Evolutionary conservation across 2,797 vertebrate genomes (phyloP), one percentile per base, ranked within the genome.

Genomic region (Rhinophrynus dorsalis): DNA sequence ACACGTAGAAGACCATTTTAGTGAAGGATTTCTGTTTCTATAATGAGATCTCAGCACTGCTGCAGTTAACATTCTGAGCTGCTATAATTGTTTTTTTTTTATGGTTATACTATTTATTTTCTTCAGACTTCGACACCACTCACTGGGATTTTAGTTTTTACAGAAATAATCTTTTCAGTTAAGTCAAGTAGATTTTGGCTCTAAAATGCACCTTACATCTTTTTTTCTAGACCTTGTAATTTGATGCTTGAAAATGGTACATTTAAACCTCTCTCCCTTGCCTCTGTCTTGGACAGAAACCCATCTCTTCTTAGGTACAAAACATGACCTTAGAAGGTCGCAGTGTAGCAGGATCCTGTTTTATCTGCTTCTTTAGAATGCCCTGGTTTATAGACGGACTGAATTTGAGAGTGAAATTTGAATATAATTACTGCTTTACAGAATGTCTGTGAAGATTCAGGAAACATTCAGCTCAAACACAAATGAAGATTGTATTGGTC

Each of bases 131-230:
- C 23, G 33, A 51, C 32, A 5, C 63, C 27, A 18, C 47, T 42
- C 47, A 69, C 66, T 17, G 27, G 10, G 47, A 21, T 15, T 33
- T 54, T 21, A 10, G 15, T 56, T 66, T 76, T 69, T 61, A 30
- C 52, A 68, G 60, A 68, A 55, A 35, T 76, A 74, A 76, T 76
- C 70, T 74, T 55, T 62, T 70, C 42, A 57, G 61, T 55, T 40
- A 37, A 55, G 24, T 23, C 5, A 38, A 51, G 71, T 70, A 74
- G 40, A 67, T 59, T 77, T 70, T 67, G 67, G 71, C 72, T 59
- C n/a, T 48, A 12, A 18, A 35, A 13, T 48, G 33, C 13, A 20
- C 44, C 15, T 33, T 59, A 23, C 62, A 52, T 63, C 65, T 60
- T 38, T 20, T 60, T 55, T 61, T 44, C 38, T 61, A 47, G 23